Percentiles rank a stretch among this genome's conserved stretches.
phyloP scores from a whole-genome alignment of 2,888 invertebrate species.

The Cephus pulcher region DNA sequence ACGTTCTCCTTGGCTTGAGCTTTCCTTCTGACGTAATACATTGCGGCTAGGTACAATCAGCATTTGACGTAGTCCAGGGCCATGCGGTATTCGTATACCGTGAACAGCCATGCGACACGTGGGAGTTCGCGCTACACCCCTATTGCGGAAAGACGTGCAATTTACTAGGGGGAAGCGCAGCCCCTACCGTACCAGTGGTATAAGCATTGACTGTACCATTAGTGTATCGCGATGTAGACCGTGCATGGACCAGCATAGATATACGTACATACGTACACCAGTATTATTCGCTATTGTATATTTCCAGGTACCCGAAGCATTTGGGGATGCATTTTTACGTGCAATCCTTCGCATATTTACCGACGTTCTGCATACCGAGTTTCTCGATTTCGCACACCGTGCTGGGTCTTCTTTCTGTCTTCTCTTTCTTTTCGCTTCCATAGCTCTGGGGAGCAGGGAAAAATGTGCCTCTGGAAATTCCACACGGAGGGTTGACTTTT shows the following conservation, averaged over 20 bases:
- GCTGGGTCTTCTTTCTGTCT: slow-evolving; percentile 1
- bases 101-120: background rate
- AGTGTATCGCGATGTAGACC: background rate
- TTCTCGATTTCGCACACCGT: background rate
- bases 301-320: too few species aligned
- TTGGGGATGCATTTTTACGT: background rate
- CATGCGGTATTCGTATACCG: background rate
- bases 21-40: slow-evolving; percentile 39
- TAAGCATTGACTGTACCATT: background rate
- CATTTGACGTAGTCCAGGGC: slow-evolving; percentile 36
- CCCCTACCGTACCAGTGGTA: background rate
- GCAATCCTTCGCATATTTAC: background rate
- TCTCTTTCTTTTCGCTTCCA: slow-evolving; percentile 4
- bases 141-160: background rate
- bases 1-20: slow-evolving; percentile 33
- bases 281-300: too few species aligned
- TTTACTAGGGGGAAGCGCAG: background rate
- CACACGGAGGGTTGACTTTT: too few species aligned
- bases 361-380: background rate
- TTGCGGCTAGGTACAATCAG: slow-evolving; percentile 45
- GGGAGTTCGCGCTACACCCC: background rate
- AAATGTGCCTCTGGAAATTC: too few species aligned
- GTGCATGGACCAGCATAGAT: background rate
- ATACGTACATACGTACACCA: background rate
- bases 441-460: too few species aligned